Percentiles rank a stretch among this genome's conserved stretches.
phyloP scores from a whole-genome alignment of 1,140 invertebrate genomes.

The Pogonognathellus flavescens region DNA sequence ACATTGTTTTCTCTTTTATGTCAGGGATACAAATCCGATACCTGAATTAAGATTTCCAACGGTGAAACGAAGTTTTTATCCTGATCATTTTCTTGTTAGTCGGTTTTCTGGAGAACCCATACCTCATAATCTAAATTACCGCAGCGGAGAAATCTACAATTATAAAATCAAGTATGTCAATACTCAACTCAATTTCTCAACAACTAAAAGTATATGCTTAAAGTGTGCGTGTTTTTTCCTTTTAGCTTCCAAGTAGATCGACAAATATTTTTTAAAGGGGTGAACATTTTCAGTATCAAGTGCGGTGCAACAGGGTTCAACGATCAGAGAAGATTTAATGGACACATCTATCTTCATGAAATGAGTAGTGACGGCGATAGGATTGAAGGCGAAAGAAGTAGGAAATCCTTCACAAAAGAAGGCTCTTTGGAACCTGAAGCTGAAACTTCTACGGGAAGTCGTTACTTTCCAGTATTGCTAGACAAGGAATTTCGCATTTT shows the following conservation, averaged over 20 bases:
- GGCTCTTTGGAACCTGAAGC: slow-evolving; percentile 12
- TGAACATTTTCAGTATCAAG: slow-evolving; percentile 53
- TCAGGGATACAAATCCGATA: slow-evolving; percentile 28
- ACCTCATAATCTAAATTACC: slow-evolving; percentile 54
- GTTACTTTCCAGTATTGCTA: slow-evolving; percentile 51
- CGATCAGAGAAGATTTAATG: slow-evolving; percentile 45
- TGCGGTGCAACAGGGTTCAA: slow-evolving; percentile 27
- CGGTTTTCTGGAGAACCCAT: slow-evolving; percentile 54
- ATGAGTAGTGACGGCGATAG: slow-evolving; percentile 1
- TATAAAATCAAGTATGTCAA: slow-evolving; percentile 52
- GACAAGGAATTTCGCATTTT: slow-evolving; percentile 46
- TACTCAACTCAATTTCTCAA: neutral
- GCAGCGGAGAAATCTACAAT: slow-evolving; percentile 60
- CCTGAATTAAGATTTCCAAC: slow-evolving; percentile 31
- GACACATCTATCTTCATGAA: slow-evolving; percentile 45
- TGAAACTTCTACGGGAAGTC: slow-evolving; percentile 7
- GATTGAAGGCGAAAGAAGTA: slow-evolving; percentile 20
- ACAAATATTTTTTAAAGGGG: slow-evolving; percentile 52
- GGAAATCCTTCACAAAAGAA: slow-evolving; percentile 18
- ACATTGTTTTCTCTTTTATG: neutral
- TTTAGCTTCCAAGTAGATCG: slow-evolving; percentile 51
- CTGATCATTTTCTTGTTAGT: slow-evolving; percentile 36
- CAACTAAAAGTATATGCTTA: neutral
- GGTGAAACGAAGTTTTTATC: slow-evolving; percentile 43
- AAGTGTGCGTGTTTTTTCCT: neutral